A percentile compares a stretch with the other conserved stretches of the same genome.
Evolutionary conservation across 2,113 vertebrate genomes (phyloP).

Genomic region (Alosa alosa): DNA sequence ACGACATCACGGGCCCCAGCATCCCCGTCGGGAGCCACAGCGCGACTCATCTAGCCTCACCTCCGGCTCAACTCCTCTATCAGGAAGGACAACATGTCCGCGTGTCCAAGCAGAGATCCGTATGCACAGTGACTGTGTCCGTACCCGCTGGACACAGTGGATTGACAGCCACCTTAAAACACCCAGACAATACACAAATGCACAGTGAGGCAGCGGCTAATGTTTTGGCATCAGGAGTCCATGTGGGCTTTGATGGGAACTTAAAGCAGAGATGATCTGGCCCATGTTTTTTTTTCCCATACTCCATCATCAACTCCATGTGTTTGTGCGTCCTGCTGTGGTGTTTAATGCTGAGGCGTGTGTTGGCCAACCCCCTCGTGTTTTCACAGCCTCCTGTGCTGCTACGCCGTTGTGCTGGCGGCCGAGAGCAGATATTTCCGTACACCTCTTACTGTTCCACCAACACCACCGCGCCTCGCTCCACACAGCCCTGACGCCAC

Average conservation of each 20-base stretch:
- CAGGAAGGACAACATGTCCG: conserved; percentile 12
- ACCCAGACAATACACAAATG: background rate
- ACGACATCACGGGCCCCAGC: conserved; percentile 22
- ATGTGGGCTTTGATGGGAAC: background rate
- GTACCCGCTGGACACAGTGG: background rate
- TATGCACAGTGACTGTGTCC: background rate
- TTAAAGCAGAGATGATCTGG: background rate
- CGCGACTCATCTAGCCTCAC: background rate
- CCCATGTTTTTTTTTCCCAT: background rate
- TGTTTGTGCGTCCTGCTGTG: background rate
- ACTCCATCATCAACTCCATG: background rate
- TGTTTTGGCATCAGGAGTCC: background rate
- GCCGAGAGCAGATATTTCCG: background rate
- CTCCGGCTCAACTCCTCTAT: background rate
- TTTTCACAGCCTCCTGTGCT: background rate
- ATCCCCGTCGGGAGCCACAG: background rate
- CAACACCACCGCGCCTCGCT: too few species aligned
- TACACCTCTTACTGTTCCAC: background rate
- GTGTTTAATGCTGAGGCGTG: background rate
- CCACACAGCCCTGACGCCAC: background rate
- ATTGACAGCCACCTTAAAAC: background rate
- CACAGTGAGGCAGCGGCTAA: background rate
- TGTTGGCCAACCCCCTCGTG: background rate
- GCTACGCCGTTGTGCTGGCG: background rate
- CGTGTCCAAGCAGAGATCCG: background rate